These are phyloP conservation scores for Melieria crassipennis DNA, from an alignment of 2,888 invertebrate species.

Conservation along the genomic window DNA sequence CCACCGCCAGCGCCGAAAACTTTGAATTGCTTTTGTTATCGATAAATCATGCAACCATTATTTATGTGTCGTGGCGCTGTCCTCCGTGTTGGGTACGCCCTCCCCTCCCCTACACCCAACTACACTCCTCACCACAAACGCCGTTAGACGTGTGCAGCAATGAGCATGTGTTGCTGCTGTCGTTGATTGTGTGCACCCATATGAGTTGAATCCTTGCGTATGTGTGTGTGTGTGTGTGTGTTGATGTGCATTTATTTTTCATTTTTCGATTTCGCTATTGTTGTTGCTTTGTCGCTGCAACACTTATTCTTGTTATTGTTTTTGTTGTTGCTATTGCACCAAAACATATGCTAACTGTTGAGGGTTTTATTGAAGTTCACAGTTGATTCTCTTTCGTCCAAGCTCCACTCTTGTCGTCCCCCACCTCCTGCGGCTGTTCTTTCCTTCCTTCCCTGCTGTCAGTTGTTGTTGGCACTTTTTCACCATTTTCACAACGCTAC, in stretches of 20 bases:
- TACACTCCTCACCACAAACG: too few species aligned
- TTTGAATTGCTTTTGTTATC: constrained; percentile 63
- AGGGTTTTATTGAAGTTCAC: constrained; percentile 34
- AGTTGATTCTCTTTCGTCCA: constrained; percentile 4
- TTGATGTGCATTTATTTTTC: too few species aligned
- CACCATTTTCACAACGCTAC: constrained; percentile 5
- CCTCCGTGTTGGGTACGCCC: not conserved
- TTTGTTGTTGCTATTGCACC: constrained; percentile 36
- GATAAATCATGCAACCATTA: constrained; percentile 64
- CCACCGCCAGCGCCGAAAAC: not conserved
- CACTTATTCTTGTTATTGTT: constrained; percentile 16
- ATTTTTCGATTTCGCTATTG: too few species aligned
- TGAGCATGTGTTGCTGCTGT: too few species aligned
- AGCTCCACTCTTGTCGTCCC: not conserved
- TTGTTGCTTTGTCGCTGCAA: constrained; percentile 14
- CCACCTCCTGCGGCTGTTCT: not conserved
- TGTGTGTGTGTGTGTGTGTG: too few species aligned
- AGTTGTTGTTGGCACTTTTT: constrained; percentile 24
- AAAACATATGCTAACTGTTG: constrained; percentile 47
- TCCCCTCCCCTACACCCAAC: too few species aligned
- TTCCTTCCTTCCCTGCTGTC: constrained; percentile 24
- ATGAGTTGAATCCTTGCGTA: too few species aligned
- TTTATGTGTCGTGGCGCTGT: constrained; percentile 55
- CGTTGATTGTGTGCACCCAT: too few species aligned
- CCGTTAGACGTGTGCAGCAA: too few species aligned